phyloP scores from a whole-genome alignment of 2,888 invertebrate species.

The Polyommatus iphigenia region DNA sequence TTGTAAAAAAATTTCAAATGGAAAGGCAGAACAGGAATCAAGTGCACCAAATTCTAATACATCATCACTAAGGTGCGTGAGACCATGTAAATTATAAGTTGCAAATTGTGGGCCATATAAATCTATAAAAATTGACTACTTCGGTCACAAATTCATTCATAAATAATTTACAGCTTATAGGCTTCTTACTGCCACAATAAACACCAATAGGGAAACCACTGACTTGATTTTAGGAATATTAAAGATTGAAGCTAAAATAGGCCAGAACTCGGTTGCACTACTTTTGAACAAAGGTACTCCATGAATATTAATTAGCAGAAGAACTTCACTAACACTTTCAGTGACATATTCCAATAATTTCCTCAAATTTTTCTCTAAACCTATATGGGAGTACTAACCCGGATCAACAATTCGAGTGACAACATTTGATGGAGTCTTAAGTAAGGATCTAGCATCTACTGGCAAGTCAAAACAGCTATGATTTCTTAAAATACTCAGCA shows the following conservation, averaged over 20 bases:
- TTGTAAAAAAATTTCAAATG: slow-evolving; percentile 20
- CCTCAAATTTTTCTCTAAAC: not conserved
- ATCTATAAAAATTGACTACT: not conserved
- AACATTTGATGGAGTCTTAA: not conserved
- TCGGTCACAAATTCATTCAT: not conserved
- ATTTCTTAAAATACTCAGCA: not conserved
- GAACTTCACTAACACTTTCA: not conserved
- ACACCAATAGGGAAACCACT: not conserved
- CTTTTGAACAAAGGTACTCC: slow-evolving; percentile 8
- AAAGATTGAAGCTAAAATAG: not conserved
- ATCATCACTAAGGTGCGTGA: slow-evolving; percentile 18
- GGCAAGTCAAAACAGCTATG: slow-evolving; percentile 2
- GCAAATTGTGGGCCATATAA: slow-evolving; percentile 3
- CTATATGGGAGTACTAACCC: not conserved
- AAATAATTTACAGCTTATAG: not conserved
- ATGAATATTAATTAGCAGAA: not conserved
- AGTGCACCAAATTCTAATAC: slow-evolving; percentile 23
- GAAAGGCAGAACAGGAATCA: slow-evolving; percentile 25
- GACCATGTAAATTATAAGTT: slow-evolving; percentile 9
- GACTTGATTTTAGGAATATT: not conserved
- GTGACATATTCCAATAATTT: not conserved
- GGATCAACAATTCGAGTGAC: not conserved
- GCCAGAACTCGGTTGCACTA: slow-evolving; percentile 3
- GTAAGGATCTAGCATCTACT: slow-evolving; percentile 15
- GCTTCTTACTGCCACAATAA: not conserved